These are phyloP conservation scores for Xenopus tropicalis DNA, from an alignment of 2,113 vertebrate species.

Conservation along the genomic window DNA sequence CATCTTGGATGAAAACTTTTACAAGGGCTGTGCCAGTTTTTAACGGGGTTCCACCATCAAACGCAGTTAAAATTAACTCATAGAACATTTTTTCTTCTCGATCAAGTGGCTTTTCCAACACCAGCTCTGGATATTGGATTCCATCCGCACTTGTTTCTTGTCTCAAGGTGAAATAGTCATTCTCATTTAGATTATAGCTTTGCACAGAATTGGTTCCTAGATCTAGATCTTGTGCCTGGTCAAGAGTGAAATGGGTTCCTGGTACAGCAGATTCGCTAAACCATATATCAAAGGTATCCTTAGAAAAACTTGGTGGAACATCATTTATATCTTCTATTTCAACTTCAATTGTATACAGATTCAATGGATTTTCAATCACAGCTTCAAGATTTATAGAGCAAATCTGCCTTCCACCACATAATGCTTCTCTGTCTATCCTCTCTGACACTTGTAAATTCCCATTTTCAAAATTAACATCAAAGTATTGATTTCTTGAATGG, in stretches of 20 bases:
- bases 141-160: conserved; percentile 56
- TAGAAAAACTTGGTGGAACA: conserved; percentile 61
- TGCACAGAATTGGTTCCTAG: conserved; percentile 65
- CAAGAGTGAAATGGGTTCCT: conserved; percentile 58
- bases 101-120: conserved; percentile 67
- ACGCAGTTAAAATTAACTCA: conserved; percentile 61
- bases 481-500: conserved; percentile 46
- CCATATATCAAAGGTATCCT: conserved; percentile 51
- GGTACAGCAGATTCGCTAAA: conserved; percentile 57
- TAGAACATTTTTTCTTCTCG: conserved; percentile 56
- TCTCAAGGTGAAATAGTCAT: conserved; percentile 57
- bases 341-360: conserved; percentile 62
- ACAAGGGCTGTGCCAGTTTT: conserved; percentile 62
- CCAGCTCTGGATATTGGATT: conserved; percentile 56
- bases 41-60: conserved; percentile 67
- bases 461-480: conserved; percentile 46
- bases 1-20: conserved; percentile 63
- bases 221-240: conserved; percentile 58
- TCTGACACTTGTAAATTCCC: conserved; percentile 60
- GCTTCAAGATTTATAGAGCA: conserved; percentile 64
- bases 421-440: conserved; percentile 60
- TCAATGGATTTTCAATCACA: conserved; percentile 69
- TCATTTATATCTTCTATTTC: conserved; percentile 72
- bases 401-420: conserved; percentile 44
- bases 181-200: conserved; percentile 61